Evolutionary conservation across 1,140 invertebrate genomes (phyloP).

Genomic region (Zaprionus taronus): DNA sequence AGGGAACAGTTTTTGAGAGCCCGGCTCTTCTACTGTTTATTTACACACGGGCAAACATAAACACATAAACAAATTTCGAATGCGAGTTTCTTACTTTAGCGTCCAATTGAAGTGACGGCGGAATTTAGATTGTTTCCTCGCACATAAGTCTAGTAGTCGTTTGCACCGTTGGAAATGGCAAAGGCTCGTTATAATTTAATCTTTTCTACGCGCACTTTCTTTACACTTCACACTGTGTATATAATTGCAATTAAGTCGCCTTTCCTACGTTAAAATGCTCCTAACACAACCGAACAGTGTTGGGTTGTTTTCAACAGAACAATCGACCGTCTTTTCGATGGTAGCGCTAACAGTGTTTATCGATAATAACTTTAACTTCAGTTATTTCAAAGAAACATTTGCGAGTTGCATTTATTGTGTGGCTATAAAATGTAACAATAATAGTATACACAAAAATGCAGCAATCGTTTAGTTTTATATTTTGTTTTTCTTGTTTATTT

Average conservation of each 20-base stretch:
- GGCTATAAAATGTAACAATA: background rate
- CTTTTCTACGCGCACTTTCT: conserved; percentile 52
- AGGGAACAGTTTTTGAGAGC: conserved; percentile 18
- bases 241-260: conserved; percentile 46
- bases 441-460: background rate
- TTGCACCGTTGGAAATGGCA: conserved; percentile 24
- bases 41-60: conserved; percentile 33
- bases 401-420: background rate
- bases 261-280: conserved; percentile 33
- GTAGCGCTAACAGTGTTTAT: background rate
- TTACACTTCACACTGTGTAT: conserved; percentile 41
- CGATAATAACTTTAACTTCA: background rate
- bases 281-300: conserved; percentile 29
- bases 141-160: conserved; percentile 40
- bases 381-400: background rate
- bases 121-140: conserved; percentile 7
- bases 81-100: conserved; percentile 45
- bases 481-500: background rate
- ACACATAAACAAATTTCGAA: conserved; percentile 53
- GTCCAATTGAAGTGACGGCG: conserved; percentile 25
- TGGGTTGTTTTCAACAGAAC: conserved; percentile 18
- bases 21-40: conserved; percentile 44
- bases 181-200: conserved; percentile 20
- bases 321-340: conserved; percentile 29
- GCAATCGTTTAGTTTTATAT: background rate